A percentile compares a stretch with the other conserved stretches of the same genome.
Conservation (phyloP, 1,140 invertebrate species). For the Lepidurus couesii region DNA sequence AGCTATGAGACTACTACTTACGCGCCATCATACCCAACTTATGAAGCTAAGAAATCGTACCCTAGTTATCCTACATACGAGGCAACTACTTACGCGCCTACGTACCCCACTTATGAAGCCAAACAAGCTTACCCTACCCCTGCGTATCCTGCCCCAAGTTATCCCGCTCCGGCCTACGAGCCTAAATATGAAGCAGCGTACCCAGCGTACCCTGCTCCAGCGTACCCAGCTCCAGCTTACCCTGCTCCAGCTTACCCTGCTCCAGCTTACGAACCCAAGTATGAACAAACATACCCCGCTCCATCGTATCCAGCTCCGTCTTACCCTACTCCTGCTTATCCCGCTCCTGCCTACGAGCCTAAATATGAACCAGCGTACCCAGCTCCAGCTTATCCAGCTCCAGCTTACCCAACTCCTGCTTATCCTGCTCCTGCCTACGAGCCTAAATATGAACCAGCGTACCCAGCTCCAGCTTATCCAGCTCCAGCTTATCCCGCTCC, state of each 20-base stretch:
- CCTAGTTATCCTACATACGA: neutral
- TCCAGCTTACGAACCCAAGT: neutral
- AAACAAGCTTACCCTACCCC: no score
- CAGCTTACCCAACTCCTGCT: neutral
- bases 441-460: no score
- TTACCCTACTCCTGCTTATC: neutral
- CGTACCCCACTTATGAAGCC: neutral
- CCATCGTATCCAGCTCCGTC: neutral
- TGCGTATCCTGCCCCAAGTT: neutral
- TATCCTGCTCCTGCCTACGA: no score
- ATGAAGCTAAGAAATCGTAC: slow-evolving; percentile 3
- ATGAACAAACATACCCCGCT: neutral
- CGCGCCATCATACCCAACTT: neutral
- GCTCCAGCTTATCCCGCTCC: neutral
- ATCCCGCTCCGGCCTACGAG: neutral
- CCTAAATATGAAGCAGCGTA: neutral
- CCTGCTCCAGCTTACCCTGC: neutral
- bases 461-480: neutral
- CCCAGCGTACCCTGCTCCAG: neutral
- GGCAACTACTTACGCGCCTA: neutral
- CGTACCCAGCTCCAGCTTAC: neutral
- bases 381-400: neutral
- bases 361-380: neutral
- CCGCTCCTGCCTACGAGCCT: neutral
- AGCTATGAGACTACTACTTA: neutral